Conservation (phyloP, 92 coral and sea anemone species). For the Anthopleura xanthogrammica region DNA sequence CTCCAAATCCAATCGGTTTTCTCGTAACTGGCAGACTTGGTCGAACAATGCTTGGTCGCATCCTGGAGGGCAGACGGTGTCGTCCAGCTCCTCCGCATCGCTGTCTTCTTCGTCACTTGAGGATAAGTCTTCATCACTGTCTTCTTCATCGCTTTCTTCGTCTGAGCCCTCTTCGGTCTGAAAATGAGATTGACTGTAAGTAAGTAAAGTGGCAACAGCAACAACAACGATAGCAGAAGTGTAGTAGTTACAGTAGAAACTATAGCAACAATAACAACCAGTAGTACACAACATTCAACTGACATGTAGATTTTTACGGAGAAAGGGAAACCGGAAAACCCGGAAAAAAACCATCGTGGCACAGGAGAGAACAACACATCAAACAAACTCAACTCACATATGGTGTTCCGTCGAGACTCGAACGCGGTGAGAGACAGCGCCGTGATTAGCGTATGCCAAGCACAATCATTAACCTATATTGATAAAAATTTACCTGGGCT, state of each 20-base stretch:
- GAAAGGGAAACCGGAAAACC: neutral
- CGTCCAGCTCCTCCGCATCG: conserved; percentile 92
- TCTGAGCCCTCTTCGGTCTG: conserved; percentile 86
- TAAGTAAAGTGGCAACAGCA: neutral
- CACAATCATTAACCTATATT: neutral
- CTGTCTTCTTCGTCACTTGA: conserved; percentile 97
- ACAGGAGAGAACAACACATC: neutral
- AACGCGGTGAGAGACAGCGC: neutral
- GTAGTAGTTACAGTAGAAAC: too few species aligned
- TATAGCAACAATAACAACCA: too few species aligned
- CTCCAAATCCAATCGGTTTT: conserved; percentile 84
- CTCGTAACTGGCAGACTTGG: conserved; percentile 92
- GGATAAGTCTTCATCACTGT: conserved; percentile 94
- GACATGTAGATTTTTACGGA: neutral
- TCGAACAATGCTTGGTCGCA: conserved; percentile 88
- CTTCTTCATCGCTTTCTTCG: conserved; percentile 97
- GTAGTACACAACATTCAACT: neutral
- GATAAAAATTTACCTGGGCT: conserved; percentile 37
- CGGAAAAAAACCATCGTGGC: neutral
- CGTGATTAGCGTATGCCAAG: too few species aligned
- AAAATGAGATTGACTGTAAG: neutral
- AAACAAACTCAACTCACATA: neutral
- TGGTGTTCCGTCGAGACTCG: neutral
- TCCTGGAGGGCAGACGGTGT: conserved; percentile 97
- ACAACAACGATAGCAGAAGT: too few species aligned